phyloP scores from a whole-genome alignment of 2,797 vertebrate species.

The Alca torda region DNA sequence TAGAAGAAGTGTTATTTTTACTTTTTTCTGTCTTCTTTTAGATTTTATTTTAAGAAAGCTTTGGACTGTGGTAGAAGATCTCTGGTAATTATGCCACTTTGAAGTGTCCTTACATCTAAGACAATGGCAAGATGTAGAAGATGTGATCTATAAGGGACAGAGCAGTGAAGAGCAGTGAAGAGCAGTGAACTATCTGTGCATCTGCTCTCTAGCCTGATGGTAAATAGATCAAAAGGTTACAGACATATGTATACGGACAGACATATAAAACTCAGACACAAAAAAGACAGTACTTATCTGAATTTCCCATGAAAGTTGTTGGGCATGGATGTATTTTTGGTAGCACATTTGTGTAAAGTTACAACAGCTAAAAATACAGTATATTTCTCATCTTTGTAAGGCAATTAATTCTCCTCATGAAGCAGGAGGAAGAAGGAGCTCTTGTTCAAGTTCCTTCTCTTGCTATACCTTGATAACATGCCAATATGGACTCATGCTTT shows the following conservation, averaged over 20 bases:
- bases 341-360: not conserved
- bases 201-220: not conserved
- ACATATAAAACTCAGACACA: not conserved
- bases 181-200: not conserved
- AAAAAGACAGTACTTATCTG: not conserved
- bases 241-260: not conserved
- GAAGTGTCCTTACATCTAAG: not conserved
- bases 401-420: not conserved
- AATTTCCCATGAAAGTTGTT: not conserved
- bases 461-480: not conserved
- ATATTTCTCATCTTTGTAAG: not conserved
- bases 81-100: not conserved
- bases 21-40: not conserved
- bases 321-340: not conserved
- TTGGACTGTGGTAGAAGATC: not conserved
- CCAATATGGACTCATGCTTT: not conserved
- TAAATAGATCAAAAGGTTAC: not conserved
- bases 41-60: not conserved
- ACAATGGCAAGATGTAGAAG: not conserved
- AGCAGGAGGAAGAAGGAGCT: not conserved
- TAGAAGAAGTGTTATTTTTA: not conserved
- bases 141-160: not conserved
- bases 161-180: not conserved
- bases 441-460: not conserved
- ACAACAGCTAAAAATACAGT: not conserved